These are phyloP conservation scores for Ornithoptera alexandrae DNA, from an alignment of 2,888 invertebrate species.

Conservation along the genomic window DNA sequence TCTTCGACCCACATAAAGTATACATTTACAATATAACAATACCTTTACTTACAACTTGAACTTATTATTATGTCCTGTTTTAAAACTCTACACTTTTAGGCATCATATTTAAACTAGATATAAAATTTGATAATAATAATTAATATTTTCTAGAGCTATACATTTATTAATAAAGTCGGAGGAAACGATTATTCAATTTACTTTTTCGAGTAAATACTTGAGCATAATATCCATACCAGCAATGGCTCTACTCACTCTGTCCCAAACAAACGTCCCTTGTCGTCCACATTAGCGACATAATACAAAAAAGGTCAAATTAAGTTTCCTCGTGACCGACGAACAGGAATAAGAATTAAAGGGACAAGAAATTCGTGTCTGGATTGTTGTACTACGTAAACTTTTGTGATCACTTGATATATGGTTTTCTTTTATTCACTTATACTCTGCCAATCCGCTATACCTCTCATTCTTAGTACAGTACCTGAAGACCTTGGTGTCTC, in stretches of 20 bases:
- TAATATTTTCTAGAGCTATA: no score
- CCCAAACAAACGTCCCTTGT: not conserved
- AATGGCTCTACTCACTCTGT: not conserved
- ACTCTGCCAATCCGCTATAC: no score
- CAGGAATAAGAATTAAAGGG: conserved; percentile 2
- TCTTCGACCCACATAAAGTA: not conserved
- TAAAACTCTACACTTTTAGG: no score
- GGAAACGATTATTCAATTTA: no score
- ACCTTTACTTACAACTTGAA: no score
- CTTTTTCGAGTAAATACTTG: no score
- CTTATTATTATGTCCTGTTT: no score
- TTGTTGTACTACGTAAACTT: not conserved
- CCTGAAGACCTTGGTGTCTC: no score
- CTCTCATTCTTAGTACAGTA: no score
- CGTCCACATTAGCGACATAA: not conserved
- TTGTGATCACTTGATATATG: not conserved
- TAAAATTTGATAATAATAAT: no score
- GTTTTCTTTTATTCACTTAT: not conserved
- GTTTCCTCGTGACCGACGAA: not conserved
- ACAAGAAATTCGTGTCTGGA: not conserved
- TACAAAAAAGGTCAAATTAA: conserved; percentile 2
- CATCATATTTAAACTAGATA: no score
- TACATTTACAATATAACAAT: not conserved
- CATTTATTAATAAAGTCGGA: no score
- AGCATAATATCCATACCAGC: not conserved